Evolutionary conservation across 2,888 invertebrate genomes (phyloP).

Genomic region (Labia minor): DNA sequence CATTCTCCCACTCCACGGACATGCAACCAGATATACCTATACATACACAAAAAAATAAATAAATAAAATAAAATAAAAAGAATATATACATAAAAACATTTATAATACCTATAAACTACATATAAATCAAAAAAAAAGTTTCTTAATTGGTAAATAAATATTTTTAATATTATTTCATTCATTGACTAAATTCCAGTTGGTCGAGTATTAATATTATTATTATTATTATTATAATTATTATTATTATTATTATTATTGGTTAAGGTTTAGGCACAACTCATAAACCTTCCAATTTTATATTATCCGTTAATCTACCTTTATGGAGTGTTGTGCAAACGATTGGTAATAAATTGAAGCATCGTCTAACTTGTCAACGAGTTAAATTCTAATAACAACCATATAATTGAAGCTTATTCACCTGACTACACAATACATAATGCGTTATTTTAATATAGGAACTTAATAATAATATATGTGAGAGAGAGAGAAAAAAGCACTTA

Average conservation of each 20-base stretch:
- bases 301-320: neutral
- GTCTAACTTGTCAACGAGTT: neutral
- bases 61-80: slow-evolving; percentile 21
- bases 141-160: no score
- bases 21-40: slow-evolving; percentile 77
- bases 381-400: neutral
- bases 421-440: neutral
- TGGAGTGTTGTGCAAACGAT: slow-evolving; percentile 1
- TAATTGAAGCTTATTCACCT: neutral
- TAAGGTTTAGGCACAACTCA: neutral
- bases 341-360: neutral
- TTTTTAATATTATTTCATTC: no score
- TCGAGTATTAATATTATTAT: no score
- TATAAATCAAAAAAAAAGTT: no score
- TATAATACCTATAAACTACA: no score
- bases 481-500: no score
- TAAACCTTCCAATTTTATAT: neutral
- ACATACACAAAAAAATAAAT: slow-evolving; percentile 42
- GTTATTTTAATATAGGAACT: no score
- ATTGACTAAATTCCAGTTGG: neutral
- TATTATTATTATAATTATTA: no score
- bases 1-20: slow-evolving; percentile 88
- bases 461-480: no score
- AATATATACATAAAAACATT: slow-evolving; percentile 18
- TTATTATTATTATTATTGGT: neutral